Evolutionary conservation across 2,797 vertebrate species (phyloP).

Genomic region (Anisognathus igniventris): DNA sequence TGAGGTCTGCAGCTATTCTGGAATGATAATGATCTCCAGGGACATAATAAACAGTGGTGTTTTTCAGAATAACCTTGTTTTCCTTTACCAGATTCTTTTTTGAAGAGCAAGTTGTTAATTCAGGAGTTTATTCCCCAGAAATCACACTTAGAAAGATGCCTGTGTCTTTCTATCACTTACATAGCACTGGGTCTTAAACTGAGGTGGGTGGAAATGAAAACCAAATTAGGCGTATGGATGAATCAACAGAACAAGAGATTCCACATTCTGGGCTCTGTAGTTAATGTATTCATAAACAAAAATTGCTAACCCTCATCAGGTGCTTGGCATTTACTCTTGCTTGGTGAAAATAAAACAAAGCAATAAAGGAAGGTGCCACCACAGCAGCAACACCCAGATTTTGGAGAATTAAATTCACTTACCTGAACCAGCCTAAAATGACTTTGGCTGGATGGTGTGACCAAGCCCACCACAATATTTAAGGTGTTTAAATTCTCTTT

Average conservation of each 20-base stretch:
- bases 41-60: background rate
- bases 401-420: background rate
- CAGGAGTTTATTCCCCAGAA: background rate
- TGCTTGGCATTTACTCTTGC: background rate
- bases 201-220: background rate
- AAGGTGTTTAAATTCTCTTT: background rate
- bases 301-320: background rate
- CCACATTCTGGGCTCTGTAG: background rate
- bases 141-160: background rate
- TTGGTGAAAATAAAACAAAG: background rate
- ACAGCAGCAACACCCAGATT: background rate
- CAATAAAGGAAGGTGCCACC: background rate
- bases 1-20: constrained; percentile 5
- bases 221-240: background rate
- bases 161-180: background rate
- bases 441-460: background rate
- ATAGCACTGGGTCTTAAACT: background rate
- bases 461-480: background rate
- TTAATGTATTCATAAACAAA: background rate
- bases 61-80: background rate
- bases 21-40: background rate
- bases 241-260: background rate
- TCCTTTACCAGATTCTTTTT: background rate
- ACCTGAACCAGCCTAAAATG: background rate
- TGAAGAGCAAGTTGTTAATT: background rate